Base-by-base conservation (phyloP, 2,888 invertebrate genomes). In the Ectropis crepuscularia region DNA sequence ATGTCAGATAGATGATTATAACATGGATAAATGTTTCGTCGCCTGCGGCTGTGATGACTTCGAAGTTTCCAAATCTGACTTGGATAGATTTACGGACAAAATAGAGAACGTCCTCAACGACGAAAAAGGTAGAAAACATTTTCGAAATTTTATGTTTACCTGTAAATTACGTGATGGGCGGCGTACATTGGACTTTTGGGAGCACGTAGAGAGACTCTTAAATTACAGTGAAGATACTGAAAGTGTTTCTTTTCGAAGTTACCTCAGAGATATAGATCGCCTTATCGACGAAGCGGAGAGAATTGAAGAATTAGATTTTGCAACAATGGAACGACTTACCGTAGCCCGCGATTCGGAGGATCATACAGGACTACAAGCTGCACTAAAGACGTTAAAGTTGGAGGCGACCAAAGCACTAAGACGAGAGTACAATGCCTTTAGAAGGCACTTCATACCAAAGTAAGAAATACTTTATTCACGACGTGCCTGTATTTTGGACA, bases 31-130 rank as follows among this genome's bases (percentile, higher is more conserved):
- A 75, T 93, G 93, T 86, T 91, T 92, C 70, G 85, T 81, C 68
- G 88, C 87, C 54, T 93, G 92, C 80, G 88, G 91, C 75, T 92
- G 91, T 78, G 89, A 89, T 69, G 86, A 88, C 69, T 80, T 82
- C 53, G 89, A 88, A 57, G 79, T 92, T 63, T 90, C 90, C 48
- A 90, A 87, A 77, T 83, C 90, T 6, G 93, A 93, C 74, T 87
- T 93, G 70, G 93, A 93, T 74, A 88, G 92, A 46, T 93, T 85
- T 70, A 92, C 93, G 60, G 93, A 93, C 72, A 90, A 85, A 79
- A 90, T 93, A 70, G 92, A 93, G 78, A 93, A 93, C 77, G 87
- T 93, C 46, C 82, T 93, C 48, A 89, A 84, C 57, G 89, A 93
- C 67, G 90, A 90, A 63, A 92, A 89, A 68, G 92, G 93, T 0